These are phyloP conservation scores for Steinernema scapterisci DNA, from an alignment of 2,888 invertebrate genomes.

Conservation along the genomic window DNA sequence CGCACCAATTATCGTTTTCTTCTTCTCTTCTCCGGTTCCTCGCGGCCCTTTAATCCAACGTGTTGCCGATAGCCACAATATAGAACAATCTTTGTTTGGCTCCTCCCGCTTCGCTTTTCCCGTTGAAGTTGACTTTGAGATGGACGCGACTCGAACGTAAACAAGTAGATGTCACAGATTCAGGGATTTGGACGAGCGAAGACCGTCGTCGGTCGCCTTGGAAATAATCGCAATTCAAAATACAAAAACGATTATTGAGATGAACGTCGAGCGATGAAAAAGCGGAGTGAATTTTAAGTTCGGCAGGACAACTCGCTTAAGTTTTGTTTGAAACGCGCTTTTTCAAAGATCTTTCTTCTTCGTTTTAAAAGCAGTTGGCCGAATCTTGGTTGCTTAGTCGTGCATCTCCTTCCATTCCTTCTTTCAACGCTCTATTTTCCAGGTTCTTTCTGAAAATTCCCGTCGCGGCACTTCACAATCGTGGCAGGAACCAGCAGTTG, in stretches of 20 bases:
- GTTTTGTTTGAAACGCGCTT: too few species aligned
- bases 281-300: too few species aligned
- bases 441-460: too few species aligned
- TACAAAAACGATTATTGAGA: too few species aligned
- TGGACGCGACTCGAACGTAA: background rate
- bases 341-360: too few species aligned
- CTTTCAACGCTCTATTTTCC: too few species aligned
- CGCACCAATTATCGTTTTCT: constrained; percentile 15
- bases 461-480: background rate
- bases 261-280: too few species aligned
- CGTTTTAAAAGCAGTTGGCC: too few species aligned
- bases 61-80: background rate
- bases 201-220: background rate
- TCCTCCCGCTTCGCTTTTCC: background rate
- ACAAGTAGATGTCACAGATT: background rate
- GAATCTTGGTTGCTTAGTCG: too few species aligned
- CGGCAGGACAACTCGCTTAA: too few species aligned
- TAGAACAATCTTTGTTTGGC: background rate
- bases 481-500: constrained; percentile 28
- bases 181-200: background rate
- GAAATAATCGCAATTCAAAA: too few species aligned
- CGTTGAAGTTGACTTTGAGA: background rate
- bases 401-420: too few species aligned
- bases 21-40: background rate
- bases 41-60: constrained; percentile 26